These are phyloP conservation scores for Sogatella furcifera DNA, from an alignment of 1,140 invertebrate genomes.

Conservation along the genomic window DNA sequence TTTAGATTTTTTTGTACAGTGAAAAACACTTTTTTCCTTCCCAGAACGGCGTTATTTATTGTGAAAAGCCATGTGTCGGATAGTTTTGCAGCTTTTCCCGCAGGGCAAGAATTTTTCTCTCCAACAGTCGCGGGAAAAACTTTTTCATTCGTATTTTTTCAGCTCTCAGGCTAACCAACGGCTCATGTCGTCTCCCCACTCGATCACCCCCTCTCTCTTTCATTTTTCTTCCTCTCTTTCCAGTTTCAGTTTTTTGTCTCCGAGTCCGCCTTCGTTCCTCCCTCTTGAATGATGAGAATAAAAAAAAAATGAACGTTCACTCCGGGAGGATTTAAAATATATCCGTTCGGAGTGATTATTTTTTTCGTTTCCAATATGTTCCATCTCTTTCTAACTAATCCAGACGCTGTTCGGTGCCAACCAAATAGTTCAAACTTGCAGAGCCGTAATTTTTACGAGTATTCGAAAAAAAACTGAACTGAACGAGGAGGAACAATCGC, in stretches of 20 bases:
- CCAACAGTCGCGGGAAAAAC: not conserved
- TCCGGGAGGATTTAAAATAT: no score
- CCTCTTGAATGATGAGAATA: not conserved
- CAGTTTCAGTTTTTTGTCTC: not conserved
- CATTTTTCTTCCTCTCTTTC: slow-evolving; percentile 3
- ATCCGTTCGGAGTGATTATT: no score
- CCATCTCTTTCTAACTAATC: no score
- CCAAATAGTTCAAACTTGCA: no score
- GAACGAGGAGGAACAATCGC: no score
- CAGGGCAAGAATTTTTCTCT: slow-evolving; percentile 1
- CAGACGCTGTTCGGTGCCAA: no score
- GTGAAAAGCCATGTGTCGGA: slow-evolving; percentile 6
- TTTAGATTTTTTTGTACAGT: no score
- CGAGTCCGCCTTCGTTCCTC: not conserved
- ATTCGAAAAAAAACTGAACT: no score
- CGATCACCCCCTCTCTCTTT: slow-evolving; percentile 8
- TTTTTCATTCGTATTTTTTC: slow-evolving; percentile 6
- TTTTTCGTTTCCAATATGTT: no score
- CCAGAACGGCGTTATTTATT: slow-evolving; percentile 9
- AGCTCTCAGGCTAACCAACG: not conserved
- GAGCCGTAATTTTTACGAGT: no score
- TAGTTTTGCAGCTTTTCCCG: not conserved
- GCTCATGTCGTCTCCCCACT: not conserved
- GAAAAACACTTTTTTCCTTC: not conserved
- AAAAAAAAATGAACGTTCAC: slow-evolving; percentile 4